phyloP scores from a whole-genome alignment of 2,888 invertebrate genomes.

The Nomada fucata region DNA sequence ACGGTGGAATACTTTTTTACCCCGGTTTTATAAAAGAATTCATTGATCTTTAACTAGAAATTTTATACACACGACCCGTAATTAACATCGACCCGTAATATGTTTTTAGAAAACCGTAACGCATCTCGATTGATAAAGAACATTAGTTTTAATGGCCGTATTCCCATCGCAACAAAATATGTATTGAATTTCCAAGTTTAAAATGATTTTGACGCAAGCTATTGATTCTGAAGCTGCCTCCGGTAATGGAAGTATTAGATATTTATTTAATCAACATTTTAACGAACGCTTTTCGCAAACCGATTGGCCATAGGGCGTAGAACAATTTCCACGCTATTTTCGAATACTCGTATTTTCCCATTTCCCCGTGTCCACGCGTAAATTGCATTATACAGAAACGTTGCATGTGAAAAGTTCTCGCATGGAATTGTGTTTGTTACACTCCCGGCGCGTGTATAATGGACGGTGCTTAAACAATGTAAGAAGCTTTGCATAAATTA shows the following conservation, averaged over 20 bases:
- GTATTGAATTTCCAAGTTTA: slow-evolving; percentile 2
- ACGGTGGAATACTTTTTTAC: too few species aligned
- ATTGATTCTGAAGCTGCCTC: not conserved
- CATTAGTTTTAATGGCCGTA: not conserved
- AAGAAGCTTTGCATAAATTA: slow-evolving; percentile 60
- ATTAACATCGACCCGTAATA: too few species aligned
- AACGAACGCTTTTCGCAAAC: slow-evolving; percentile 29
- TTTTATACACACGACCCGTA: too few species aligned
- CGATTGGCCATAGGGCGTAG: not conserved
- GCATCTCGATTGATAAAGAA: too few species aligned
- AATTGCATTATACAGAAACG: slow-evolving; percentile 36
- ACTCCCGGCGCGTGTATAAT: slow-evolving; percentile 13
- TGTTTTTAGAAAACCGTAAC: too few species aligned
- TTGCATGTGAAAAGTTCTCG: slow-evolving; percentile 42
- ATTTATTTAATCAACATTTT: slow-evolving; percentile 48
- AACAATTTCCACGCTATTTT: slow-evolving; percentile 19
- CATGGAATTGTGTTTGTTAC: slow-evolving; percentile 33
- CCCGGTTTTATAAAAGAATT: too few species aligned
- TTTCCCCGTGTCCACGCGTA: slow-evolving; percentile 20
- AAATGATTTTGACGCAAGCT: not conserved
- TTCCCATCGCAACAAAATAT: not conserved
- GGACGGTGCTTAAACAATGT: slow-evolving; percentile 42
- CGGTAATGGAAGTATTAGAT: slow-evolving; percentile 31
- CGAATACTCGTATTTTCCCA: slow-evolving; percentile 19
- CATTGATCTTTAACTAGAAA: too few species aligned